Conservation (phyloP, 2,888 invertebrate genomes). For the Pandemis corylana region DNA sequence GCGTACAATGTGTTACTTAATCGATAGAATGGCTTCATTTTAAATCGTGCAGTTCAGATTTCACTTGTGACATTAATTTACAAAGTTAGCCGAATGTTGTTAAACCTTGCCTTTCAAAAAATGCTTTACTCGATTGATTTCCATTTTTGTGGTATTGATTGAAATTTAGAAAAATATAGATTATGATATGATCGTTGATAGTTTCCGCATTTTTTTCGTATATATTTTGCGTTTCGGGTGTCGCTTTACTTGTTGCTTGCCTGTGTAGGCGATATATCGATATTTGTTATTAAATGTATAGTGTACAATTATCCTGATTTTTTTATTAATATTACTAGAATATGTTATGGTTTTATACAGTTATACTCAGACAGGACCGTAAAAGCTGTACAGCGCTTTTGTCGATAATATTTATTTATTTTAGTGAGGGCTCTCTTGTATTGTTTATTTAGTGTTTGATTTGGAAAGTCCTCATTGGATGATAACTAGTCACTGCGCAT, state of each 20-base stretch:
- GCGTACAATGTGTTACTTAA: constrained; percentile 26
- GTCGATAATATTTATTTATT: not conserved
- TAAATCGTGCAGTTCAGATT: not conserved
- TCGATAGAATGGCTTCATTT: constrained; percentile 20
- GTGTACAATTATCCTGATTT: constrained; percentile 3
- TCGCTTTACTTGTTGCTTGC: not conserved
- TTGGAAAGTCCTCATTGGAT: not conserved
- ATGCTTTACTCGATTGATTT: not conserved
- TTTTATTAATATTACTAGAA: constrained; percentile 9
- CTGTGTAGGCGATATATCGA: constrained; percentile 15
- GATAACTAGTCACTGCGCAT: constrained; percentile 20
- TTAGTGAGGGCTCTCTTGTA: not conserved
- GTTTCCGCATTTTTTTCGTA: not conserved
- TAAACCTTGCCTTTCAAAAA: constrained; percentile 1
- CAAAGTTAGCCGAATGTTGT: not conserved
- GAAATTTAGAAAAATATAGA: not conserved
- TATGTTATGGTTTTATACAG: constrained; percentile 13
- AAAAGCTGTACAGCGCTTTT: constrained; percentile 15
- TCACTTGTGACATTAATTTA: not conserved
- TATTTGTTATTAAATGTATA: constrained; percentile 29
- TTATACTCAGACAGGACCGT: constrained; percentile 11
- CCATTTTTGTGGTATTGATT: not conserved
- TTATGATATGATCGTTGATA: not conserved
- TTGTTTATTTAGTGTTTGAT: not conserved
- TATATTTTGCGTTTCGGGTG: not conserved